Base-by-base conservation (phyloP, 2,113 vertebrate genomes). In the Anolis sagrei region DNA sequence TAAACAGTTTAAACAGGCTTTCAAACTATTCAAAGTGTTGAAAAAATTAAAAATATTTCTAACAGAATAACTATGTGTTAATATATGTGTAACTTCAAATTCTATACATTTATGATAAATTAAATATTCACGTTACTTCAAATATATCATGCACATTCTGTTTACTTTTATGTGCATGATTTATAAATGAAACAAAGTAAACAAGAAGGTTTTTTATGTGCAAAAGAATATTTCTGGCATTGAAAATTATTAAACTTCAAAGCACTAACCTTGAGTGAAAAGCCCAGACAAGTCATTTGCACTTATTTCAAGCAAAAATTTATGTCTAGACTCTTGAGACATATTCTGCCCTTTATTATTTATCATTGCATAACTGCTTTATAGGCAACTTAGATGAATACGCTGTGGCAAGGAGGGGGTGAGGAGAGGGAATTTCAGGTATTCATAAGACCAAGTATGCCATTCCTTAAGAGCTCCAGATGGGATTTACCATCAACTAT, bases 21-120 rank as follows among this genome's bases (percentile, higher is more conserved):
- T 86, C 83, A 79, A 81, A 58, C 90, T 89, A 89, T 86, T 92
- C 70, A 54, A 88, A 78, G 82, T 91, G 64, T 74, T 92, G 81
- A 90, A 92, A 75, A 44, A 44, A 4, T 44, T 4, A 44, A 88
- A 90, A 92, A 93, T 93, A 92, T 89, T 85, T 91, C 21, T 90
- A 77, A 54, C 89, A 80, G 13, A 74, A 9, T 76, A 72, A 16
- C 36, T 79, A 23, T 51, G 48, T 7, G 27, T 9, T 58, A 54
- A 58, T 85, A 88, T 86, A 91, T 92, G 51, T 73, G 70, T 94
- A 92, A 92, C 79, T 93, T 85, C 92, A 84, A 94, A 92, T 92
- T 91, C n/a, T n/a, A 23, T 6, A 44, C 5, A 44, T 93, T 86
- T 87, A 29, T 79, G 79, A 82, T 93, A 90, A 88, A 91, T 88